A percentile compares a stretch with the other conserved stretches of the same genome.
Conservation (phyloP, 2,797 vertebrate genomes). For the Carapus acus region DNA sequence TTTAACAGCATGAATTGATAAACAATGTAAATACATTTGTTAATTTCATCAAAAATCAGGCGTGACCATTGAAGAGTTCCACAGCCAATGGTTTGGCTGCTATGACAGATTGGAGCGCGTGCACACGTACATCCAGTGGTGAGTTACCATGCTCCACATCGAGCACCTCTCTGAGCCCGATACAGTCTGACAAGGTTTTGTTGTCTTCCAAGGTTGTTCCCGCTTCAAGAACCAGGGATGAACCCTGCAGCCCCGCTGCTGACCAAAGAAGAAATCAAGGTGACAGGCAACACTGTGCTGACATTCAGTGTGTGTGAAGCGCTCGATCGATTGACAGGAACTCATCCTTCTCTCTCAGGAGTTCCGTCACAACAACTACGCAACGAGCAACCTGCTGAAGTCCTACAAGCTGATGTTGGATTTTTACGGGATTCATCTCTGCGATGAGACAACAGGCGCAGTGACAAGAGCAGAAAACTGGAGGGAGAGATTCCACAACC, state of each 20-base stretch:
- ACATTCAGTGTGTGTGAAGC: neutral
- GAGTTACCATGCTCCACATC: slow-evolving; percentile 30
- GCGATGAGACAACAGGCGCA: slow-evolving; percentile 61
- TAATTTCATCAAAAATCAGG: slow-evolving; percentile 59
- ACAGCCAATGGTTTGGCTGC: slow-evolving; percentile 61
- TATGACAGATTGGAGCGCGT: slow-evolving; percentile 77
- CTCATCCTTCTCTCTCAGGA: slow-evolving; percentile 54
- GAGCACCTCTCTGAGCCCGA: rapidly evolving
- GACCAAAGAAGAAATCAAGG: slow-evolving; percentile 77
- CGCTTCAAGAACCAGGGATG: slow-evolving; percentile 84
- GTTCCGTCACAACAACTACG: slow-evolving; percentile 59
- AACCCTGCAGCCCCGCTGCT: slow-evolving; percentile 76
- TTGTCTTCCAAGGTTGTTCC: slow-evolving; percentile 81
- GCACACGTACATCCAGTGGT: slow-evolving; percentile 93
- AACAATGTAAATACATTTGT: no score
- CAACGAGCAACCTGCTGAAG: slow-evolving; percentile 66
- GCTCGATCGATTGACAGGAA: neutral
- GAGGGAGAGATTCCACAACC: slow-evolving; percentile 74
- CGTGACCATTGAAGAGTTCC: slow-evolving; percentile 68
- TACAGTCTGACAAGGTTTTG: neutral
- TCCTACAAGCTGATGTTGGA: slow-evolving; percentile 89
- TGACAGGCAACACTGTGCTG: slow-evolving; percentile 36
- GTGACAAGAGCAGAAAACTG: slow-evolving; percentile 73
- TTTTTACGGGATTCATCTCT: slow-evolving; percentile 85
- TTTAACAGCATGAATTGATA: no score